Conservation (phyloP, 2,113 vertebrate genomes). For the Balaeniceps rex region DNA sequence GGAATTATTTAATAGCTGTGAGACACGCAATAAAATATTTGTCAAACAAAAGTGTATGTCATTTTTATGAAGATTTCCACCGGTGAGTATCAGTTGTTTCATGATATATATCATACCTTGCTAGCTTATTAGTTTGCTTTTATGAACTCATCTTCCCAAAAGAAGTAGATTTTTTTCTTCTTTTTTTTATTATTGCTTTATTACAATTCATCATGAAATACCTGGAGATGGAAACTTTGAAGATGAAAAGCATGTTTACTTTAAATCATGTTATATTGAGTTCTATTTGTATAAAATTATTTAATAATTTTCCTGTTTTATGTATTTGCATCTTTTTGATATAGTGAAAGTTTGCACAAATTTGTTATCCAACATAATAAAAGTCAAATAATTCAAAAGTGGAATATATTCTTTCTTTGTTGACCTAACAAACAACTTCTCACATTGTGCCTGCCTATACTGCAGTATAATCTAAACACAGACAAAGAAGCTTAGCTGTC, state of each 20-base stretch:
- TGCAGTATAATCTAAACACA: background rate
- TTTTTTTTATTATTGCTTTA: background rate
- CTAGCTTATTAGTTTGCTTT: constrained; percentile 49
- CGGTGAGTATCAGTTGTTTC: background rate
- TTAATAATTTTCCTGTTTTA: constrained; percentile 1
- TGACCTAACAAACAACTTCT: background rate
- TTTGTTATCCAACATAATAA: background rate
- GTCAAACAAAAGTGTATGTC: constrained; percentile 22
- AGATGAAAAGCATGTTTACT: background rate
- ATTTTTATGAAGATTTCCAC: constrained; percentile 54
- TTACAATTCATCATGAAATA: background rate
- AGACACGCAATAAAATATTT: constrained; percentile 54
- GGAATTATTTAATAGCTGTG: constrained; percentile 64
- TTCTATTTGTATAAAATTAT: background rate
- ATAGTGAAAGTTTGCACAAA: background rate
- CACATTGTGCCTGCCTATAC: background rate
- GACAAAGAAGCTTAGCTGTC: background rate
- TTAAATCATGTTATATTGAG: constrained; percentile 15
- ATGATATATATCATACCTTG: background rate
- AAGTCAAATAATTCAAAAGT: constrained; percentile 7
- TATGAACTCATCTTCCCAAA: background rate
- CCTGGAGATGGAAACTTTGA: background rate
- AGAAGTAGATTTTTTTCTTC: background rate
- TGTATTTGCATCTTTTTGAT: background rate
- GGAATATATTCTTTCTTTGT: background rate